Conservation (phyloP, 2,797 vertebrate species). For the Xenentodon cancila region DNA sequence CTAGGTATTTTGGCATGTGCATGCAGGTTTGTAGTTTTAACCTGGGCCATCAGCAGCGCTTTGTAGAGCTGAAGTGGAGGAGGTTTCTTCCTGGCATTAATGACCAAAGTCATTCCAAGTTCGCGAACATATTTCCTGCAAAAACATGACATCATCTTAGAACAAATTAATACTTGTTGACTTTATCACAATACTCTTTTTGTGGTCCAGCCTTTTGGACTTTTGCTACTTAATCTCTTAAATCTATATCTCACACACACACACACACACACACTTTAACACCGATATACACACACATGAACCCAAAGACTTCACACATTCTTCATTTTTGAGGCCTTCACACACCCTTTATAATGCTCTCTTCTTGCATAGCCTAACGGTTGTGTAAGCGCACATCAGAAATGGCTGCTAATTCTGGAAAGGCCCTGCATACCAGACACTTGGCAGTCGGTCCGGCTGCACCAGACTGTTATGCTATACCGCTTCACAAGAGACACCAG, state of each 20-base stretch:
- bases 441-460: conserved; percentile 56
- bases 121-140: conserved; percentile 84
- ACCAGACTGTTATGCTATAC: conserved; percentile 41
- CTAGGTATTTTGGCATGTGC: neutral
- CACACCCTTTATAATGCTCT: conserved; percentile 37
- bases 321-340: conserved; percentile 25
- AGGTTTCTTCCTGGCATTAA: conserved; percentile 87
- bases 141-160: conserved; percentile 36
- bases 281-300: too few species aligned
- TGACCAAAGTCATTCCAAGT: conserved; percentile 84
- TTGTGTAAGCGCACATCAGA: conserved; percentile 46
- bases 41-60: conserved; percentile 89
- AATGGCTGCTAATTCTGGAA: conserved; percentile 43
- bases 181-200: conserved; percentile 1
- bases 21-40: conserved; percentile 60
- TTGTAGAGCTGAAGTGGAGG: conserved; percentile 79
- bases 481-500: conserved; percentile 34
- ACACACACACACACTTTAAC: neutral
- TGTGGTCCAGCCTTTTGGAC: neutral
- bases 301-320: conserved; percentile 18
- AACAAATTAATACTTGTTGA: conserved; percentile 10
- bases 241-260: conserved; percentile 7
- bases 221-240: conserved; percentile 8
- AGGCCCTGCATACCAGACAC: conserved; percentile 66
- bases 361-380: conserved; percentile 48